Base-by-base conservation (phyloP, 2,797 vertebrate species). In the Sebastes diploproa region DNA sequence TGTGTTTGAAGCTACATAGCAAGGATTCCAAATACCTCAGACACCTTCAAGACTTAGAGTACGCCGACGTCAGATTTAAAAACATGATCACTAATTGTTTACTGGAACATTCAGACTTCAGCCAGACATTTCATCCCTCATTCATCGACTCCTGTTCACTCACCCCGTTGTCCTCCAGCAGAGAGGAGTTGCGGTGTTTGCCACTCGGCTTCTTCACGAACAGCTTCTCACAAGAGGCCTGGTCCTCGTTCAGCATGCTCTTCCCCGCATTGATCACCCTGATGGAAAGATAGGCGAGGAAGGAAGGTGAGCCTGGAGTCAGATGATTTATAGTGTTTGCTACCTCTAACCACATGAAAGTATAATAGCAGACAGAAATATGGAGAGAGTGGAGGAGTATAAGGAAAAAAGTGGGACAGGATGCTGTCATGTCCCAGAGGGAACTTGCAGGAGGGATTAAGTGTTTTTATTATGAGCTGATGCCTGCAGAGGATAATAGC, bases 211-310 rank as follows among this genome's bases (percentile, higher is more conserved):
- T 96, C 93, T 95, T 97, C 93, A 99, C 96, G 60, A 95, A 96
- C 84, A 99, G 93, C 82, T 97, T 96, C 89, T 99, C 97, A 18
- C 97, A 98, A 18, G 96, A 97, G 0, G 98, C 98, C 95, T 99
- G 98, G 94, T 99, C 98, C 91, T 99, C 98, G 1, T 99, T 99
- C 93, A 99, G 96, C 92, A 97, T 97, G 94, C 98, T 99, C 95
- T 99, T 99, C 72, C 98, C 98, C 0, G 98, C 98, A 34, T 99
- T 99, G 91, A 99, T 98, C 91, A 98, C 98, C 94, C 98, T 99
- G 95, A 59, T 11, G 72, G 84, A 82, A 61, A 74, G 20, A 75
- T 22, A 82, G 32, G 72, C 1, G n/a, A 52, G 14, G 20, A 23
- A 30, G 58, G 56, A 69, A 66, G 59, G 70, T 79, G 70, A 90